These are phyloP conservation scores for Drosophila bipectinata DNA, from an alignment of 1,140 invertebrate genomes.

Conservation along the genomic window DNA sequence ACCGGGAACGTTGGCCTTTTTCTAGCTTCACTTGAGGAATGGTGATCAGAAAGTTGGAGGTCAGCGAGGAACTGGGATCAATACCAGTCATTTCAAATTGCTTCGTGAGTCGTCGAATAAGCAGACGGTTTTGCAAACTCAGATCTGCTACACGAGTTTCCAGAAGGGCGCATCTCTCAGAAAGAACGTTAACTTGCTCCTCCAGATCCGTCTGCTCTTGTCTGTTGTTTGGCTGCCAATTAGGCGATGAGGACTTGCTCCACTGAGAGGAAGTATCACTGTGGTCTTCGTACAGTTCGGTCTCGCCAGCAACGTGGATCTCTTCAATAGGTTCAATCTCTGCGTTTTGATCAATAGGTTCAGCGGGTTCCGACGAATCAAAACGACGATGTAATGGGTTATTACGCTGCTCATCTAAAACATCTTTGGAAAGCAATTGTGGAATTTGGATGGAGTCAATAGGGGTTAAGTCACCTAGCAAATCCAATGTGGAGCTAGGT, in stretches of 20 bases:
- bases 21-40: constrained; percentile 76
- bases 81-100: constrained; percentile 75
- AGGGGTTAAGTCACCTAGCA: constrained; percentile 49
- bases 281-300: constrained; percentile 63
- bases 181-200: constrained; percentile 59
- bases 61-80: constrained; percentile 69
- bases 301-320: constrained; percentile 46
- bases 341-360: constrained; percentile 74
- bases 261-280: constrained; percentile 80
- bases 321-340: no score
- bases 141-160: constrained; percentile 76
- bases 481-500: constrained; percentile 65
- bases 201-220: constrained; percentile 55
- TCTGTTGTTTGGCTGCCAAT: constrained; percentile 15
- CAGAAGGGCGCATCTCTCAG: constrained; percentile 68
- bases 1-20: constrained; percentile 49
- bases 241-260: constrained; percentile 76
- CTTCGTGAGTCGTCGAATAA: constrained; percentile 68
- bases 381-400: not conserved
- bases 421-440: constrained; percentile 44
- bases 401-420: constrained; percentile 33
- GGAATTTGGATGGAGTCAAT: constrained; percentile 50
- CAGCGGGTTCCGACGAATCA: constrained; percentile 29
- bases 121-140: constrained; percentile 69
- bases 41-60: constrained; percentile 79